A percentile compares a stretch with the other conserved stretches of the same genome.
phyloP scores from a whole-genome alignment of 2,797 vertebrate species.

The Catharus ustulatus region DNA sequence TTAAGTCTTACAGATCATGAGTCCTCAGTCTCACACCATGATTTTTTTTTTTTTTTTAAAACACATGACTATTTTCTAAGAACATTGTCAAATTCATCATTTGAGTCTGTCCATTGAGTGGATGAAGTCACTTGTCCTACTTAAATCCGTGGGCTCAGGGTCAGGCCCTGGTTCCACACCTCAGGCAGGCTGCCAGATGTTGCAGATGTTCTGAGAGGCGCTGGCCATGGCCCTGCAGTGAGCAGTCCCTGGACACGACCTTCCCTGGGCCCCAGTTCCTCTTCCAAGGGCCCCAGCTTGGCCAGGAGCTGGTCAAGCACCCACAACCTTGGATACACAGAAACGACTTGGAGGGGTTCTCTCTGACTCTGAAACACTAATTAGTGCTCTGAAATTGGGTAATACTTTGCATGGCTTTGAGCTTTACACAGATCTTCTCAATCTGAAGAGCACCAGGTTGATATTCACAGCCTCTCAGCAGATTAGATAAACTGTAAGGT shows the following conservation, averaged over 20 bases:
- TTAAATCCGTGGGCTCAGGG: accelerated
- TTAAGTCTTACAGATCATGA: not conserved
- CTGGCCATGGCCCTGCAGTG: not conserved
- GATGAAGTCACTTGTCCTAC: not conserved
- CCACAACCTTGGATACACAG: not conserved
- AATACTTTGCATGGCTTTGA: not conserved
- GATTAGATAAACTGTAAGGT: not conserved
- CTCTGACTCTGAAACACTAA: not conserved
- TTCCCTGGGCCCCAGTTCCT: not conserved
- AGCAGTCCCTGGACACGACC: accelerated
- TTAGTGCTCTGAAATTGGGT: not conserved
- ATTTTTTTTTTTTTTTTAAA: not conserved
- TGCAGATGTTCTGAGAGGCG: not conserved
- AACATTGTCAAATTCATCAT: not conserved
- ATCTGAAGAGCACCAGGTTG: not conserved
- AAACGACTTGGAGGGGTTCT: not conserved
- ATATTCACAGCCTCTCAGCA: not conserved
- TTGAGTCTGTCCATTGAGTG: not conserved
- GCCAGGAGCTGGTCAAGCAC: not conserved
- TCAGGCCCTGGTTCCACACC: not conserved
- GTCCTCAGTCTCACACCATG: not conserved
- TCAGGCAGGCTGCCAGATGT: not conserved
- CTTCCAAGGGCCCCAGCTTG: not conserved
- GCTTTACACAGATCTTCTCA: not conserved
- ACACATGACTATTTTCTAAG: not conserved